Evolutionary conservation across 2,113 vertebrate species (phyloP).

Genomic region (Odocoileus hemionus): DNA sequence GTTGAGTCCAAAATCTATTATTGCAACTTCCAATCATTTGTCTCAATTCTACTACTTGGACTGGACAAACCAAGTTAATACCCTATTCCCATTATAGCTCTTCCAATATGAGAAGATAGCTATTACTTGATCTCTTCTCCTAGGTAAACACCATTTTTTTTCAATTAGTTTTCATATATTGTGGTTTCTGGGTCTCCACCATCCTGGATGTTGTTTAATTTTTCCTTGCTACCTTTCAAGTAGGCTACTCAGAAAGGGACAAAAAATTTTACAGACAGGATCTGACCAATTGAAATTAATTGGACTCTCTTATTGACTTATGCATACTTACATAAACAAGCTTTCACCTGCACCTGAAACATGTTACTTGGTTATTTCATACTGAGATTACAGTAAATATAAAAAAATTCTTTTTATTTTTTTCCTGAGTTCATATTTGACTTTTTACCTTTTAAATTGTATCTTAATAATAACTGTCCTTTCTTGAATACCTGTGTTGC

Average conservation of each 20-base stretch:
- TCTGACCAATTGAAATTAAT: not conserved
- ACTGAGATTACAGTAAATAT: not conserved
- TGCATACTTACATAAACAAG: not conserved
- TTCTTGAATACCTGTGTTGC: not conserved
- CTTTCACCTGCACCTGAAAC: not conserved
- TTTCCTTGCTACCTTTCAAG: not conserved
- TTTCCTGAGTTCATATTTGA: constrained; percentile 24
- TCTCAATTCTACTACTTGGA: not conserved
- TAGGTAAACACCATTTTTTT: not conserved
- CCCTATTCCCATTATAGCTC: not conserved
- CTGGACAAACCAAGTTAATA: not conserved
- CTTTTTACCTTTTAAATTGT: constrained; percentile 13
- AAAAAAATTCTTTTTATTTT: constrained; percentile 8
- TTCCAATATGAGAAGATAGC: constrained; percentile 8
- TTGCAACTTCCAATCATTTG: not conserved
- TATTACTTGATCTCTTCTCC: not conserved
- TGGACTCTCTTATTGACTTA: not conserved
- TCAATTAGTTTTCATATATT: not conserved
- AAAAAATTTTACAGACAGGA: not conserved
- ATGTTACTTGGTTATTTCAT: constrained; percentile 21
- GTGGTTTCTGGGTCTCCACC: not conserved
- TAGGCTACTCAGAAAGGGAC: not conserved
- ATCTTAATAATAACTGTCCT: not conserved
- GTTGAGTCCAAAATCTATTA: not conserved
- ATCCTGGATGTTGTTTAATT: not conserved